Evolutionary conservation across 2,888 invertebrate genomes (phyloP), one percentile per base, ranked within the genome.

Genomic region (Cyaniris semiargus): DNA sequence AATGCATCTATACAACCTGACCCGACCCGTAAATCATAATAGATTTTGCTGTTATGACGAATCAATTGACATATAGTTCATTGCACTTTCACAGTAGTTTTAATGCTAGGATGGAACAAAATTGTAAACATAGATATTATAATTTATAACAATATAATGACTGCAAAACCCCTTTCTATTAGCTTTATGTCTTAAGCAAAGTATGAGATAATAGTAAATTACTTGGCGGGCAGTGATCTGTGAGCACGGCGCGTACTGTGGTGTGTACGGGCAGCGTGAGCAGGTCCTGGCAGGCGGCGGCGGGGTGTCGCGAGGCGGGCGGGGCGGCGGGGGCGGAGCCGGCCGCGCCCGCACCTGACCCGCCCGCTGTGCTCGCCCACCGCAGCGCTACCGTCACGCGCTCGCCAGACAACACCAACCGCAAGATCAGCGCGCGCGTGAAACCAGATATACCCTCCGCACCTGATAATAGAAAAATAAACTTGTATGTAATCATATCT

Each of bases 381-480:
- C 92, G 91, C 78, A 98, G 95, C 82, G 96, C 96, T 34, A 98
- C 96, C 34, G 96, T 94, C 79, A 97, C 96, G 83, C 97, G 97
- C 90, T 98, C 98, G 85, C 97, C 97, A 85, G 98, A 98, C 80
- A 98, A 92, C 80, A 98, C 93, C 78, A 98, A 95, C 85, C 98
- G 98, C 77, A 98, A 93, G 81, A 98, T 96, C 78, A 98, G 92
- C 76, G 98, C 95, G 44, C 98, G 95, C 66, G 98, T 97, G 91
- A 98, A 98, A 8, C 98, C 98, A 0, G 97, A 97, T 85, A 98
- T 97, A 15, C 96, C 96, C 72, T 87, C 89, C 2, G 88, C 85
- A 76, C 89, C 89, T 89, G 18, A 23, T 21, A 5, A 38, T 18
- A 21, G 13, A n/a, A 21, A 60, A 8, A n/a, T 10, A n/a, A 18